Evolutionary conservation across 2,797 vertebrate genomes (phyloP).

Genomic region (Sylvia borin): DNA sequence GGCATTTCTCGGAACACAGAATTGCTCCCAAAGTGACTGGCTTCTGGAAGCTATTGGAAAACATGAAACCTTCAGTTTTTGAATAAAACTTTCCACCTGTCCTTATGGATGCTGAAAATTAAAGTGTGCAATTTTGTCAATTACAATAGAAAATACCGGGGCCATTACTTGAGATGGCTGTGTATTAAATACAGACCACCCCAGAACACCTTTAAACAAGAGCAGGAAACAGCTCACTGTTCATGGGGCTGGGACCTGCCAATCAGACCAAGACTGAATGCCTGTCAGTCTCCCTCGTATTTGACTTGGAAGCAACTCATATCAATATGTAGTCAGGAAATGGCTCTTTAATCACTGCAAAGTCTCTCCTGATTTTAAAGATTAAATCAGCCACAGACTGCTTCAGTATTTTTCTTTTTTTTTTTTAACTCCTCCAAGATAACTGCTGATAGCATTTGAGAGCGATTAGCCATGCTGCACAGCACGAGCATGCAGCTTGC

Average conservation of each 20-base stretch:
- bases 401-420: not conserved
- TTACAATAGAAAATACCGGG: conserved; percentile 28
- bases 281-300: conserved; percentile 48
- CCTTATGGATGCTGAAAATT: conserved; percentile 42
- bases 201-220: not conserved
- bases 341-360: conserved; percentile 67
- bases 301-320: conserved; percentile 62
- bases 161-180: conserved; percentile 21
- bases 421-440: conserved; percentile 52
- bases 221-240: not conserved
- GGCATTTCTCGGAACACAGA: conserved; percentile 8
- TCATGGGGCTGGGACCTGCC: not conserved
- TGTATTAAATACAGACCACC: conserved; percentile 29
- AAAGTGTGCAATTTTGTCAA: conserved; percentile 41
- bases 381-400: conserved; percentile 62
- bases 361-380: conserved; percentile 66
- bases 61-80: not conserved
- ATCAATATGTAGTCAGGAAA: conserved; percentile 70
- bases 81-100: conserved; percentile 64
- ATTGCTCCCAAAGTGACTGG: conserved; percentile 47
- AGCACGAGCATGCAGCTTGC: not conserved
- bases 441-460: conserved; percentile 57
- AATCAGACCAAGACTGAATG: conserved; percentile 42
- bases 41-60: conserved; percentile 59
- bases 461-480: conserved; percentile 40